Evolutionary conservation across 2,888 invertebrate species (phyloP), one percentile per base, ranked within the genome.

Genomic region (Thysanoteuthis rhombus): DNA sequence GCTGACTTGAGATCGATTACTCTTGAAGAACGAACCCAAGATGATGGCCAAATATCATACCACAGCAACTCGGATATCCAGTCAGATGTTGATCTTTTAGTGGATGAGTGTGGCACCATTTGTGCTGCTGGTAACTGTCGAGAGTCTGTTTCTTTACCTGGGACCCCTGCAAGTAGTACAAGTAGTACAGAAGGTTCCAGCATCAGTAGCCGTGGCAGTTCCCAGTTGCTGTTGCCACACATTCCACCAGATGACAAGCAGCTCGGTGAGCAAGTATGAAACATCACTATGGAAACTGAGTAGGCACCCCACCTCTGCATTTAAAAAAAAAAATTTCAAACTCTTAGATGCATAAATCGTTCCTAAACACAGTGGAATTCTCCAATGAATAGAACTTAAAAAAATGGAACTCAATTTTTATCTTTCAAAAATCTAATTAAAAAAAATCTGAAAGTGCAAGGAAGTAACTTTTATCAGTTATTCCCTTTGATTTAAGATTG

Each of bases 171-270:
- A 28, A 93, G 93, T 45, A 93, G 93, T 36, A 39, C 52, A 28
- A 93, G 93, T 45, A 93, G 93, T 36, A 39, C 93, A 4, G 93
- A 92, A 42, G 52, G 38, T 58, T 93, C 93, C 39, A 93, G 93
- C 38, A 93, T 58, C 1, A 58, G 93, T 22, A 93, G 93, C 19
- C 93, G 52, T 19, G 45, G 93, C 93, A 93, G 93, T 52, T 93
- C 93, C 38, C 93, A 93, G 45, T 38, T 93, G 58, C 52, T 93
- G 5, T 58, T 93, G 52, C 93, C 93, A 3, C 42, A 47, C 12
- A 10, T 42, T n/a, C 52, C 93, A 58, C 45, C 19, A 6, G 52
- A 58, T 93, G 47, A 93, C n/a, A 75, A 75, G n/a, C 75, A 75
- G 75, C n/a, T 75, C n/a, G 12, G 75, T 36, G 75, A 75, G 36